These are phyloP conservation scores for Lithosia quadra DNA, from an alignment of 2,888 invertebrate species.

Conservation along the genomic window DNA sequence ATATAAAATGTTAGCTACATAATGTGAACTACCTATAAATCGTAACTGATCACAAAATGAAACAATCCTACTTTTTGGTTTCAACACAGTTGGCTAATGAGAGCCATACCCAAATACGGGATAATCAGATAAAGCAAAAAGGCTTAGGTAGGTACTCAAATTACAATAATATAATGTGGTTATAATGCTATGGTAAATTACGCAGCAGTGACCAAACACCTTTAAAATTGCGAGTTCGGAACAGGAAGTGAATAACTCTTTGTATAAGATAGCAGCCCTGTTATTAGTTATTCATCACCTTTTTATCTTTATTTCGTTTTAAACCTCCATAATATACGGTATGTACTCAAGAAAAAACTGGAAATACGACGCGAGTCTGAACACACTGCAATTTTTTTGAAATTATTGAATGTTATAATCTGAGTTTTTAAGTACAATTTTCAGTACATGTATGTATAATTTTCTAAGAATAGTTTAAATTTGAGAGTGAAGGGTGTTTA, in stretches of 20 bases:
- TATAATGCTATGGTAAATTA: not conserved
- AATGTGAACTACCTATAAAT: no score
- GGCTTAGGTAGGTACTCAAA: not conserved
- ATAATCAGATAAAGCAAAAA: not conserved
- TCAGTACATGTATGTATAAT: no score
- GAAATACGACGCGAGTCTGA: not conserved
- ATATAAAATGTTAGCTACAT: no score
- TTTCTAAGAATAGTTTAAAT: not conserved
- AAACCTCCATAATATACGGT: slow-evolving; percentile 7
- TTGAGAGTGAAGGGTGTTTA: not conserved
- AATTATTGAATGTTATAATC: no score
- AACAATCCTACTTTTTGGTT: not conserved
- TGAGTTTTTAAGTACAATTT: no score
- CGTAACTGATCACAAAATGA: not conserved
- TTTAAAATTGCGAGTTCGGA: slow-evolving; percentile 22
- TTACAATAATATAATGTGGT: not conserved
- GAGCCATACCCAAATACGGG: not conserved
- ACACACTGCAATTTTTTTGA: no score
- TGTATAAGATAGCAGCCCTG: slow-evolving; percentile 32
- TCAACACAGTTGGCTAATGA: not conserved
- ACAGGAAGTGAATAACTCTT: slow-evolving; percentile 45
- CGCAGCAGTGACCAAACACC: slow-evolving; percentile 16
- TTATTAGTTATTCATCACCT: slow-evolving; percentile 46
- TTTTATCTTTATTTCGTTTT: slow-evolving; percentile 34
- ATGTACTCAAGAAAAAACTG: not conserved